Percentiles rank a stretch among this genome's conserved stretches.
Conservation (phyloP, 2,888 invertebrate species). For the Luperina nickerlii region DNA sequence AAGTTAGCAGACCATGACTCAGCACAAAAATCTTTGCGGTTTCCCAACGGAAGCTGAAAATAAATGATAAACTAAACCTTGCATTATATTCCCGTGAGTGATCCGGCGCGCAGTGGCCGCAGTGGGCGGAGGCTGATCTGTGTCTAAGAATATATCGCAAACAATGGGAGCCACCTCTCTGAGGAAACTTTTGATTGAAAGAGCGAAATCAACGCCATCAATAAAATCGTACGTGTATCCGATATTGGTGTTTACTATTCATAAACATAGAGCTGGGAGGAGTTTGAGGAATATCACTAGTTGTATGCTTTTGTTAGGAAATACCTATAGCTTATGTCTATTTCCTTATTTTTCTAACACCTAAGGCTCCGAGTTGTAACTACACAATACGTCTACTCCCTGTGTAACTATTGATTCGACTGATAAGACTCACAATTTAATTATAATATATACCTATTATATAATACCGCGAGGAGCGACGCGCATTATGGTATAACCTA, state of each 20-base stretch:
- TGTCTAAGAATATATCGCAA: conserved; percentile 34
- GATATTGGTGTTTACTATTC: conserved; percentile 61
- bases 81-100: conserved; percentile 47
- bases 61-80: conserved; percentile 46
- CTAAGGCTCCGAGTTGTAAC: background rate
- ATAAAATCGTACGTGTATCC: conserved; percentile 71
- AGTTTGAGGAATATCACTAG: background rate
- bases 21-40: conserved; percentile 49
- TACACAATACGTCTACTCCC: background rate
- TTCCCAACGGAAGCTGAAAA: conserved; percentile 53
- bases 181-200: conserved; percentile 71
- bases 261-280: conserved; percentile 46
- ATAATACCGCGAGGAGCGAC: too few species aligned
- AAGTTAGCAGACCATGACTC: conserved; percentile 45
- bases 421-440: background rate
- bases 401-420: background rate
- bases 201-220: conserved; percentile 68
- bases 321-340: background rate
- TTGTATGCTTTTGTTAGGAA: background rate
- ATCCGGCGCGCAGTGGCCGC: conserved; percentile 29
- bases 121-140: conserved; percentile 33
- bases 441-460: background rate
- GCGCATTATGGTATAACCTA: background rate
- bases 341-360: background rate
- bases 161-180: conserved; percentile 36